phyloP scores from a whole-genome alignment of 2,113 vertebrate genomes.

The Colinus virginianus region DNA sequence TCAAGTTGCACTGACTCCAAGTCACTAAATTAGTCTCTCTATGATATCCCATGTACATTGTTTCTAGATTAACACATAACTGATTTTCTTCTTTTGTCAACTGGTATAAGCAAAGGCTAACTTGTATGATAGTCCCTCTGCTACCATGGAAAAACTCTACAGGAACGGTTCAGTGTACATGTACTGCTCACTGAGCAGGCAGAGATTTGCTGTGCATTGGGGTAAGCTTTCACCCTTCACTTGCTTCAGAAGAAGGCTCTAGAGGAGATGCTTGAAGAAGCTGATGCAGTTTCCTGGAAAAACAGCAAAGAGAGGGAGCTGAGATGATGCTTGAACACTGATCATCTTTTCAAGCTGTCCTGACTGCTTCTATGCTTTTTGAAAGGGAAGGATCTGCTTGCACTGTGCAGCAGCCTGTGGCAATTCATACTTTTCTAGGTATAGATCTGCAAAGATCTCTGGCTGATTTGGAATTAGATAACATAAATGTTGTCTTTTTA shows the following conservation, averaged over 20 bases:
- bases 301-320: not conserved
- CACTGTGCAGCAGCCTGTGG: not conserved
- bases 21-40: constrained; percentile 63
- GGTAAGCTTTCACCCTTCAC: not conserved
- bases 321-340: not conserved
- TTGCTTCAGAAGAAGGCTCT: not conserved
- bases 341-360: not conserved
- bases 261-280: not conserved
- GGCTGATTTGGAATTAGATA: not conserved
- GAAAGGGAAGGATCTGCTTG: not conserved
- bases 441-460: not conserved
- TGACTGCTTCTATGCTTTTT: not conserved
- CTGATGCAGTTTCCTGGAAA: not conserved
- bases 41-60: not conserved
- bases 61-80: constrained; percentile 30
- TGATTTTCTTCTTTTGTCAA: not conserved
- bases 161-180: not conserved
- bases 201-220: not conserved
- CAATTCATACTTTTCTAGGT: not conserved
- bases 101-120: not conserved
- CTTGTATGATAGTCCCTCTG: not conserved
- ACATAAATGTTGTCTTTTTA: too few relatives aligned
- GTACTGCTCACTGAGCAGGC: not conserved
- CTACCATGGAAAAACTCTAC: not conserved
- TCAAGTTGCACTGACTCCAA: constrained; percentile 52